Percentiles rank a stretch among this genome's conserved stretches.
phyloP scores from a whole-genome alignment of 2,888 invertebrate genomes.

The Melitaea athalia region DNA sequence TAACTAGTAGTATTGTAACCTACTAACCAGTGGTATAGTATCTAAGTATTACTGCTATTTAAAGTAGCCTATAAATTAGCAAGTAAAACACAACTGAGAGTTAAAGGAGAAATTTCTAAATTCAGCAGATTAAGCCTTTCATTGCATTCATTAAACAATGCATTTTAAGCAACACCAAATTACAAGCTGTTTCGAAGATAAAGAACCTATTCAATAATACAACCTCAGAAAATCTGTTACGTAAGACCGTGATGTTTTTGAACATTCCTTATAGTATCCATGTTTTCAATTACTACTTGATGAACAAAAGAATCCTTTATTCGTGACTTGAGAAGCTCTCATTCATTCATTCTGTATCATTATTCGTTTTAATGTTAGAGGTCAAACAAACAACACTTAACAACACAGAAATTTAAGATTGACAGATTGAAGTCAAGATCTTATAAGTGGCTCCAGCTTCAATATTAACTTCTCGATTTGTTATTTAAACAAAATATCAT shows the following conservation, averaged over 20 bases:
- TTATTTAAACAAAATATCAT: background rate
- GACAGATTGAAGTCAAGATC: conserved; percentile 1
- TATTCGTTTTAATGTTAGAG: conserved; percentile 3
- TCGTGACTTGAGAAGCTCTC: background rate
- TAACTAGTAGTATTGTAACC: no score
- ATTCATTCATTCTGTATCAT: conserved; percentile 4
- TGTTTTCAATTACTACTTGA: conserved; percentile 2
- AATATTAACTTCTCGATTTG: background rate
- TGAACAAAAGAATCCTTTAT: conserved; percentile 1
- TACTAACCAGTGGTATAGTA: no score
- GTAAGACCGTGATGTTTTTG: background rate
- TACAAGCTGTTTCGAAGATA: background rate
- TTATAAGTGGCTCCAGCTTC: background rate
- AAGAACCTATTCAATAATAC: background rate
- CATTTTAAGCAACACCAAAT: no score
- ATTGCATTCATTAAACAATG: no score
- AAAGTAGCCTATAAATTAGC: no score
- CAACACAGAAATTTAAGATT: background rate
- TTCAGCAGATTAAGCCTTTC: no score
- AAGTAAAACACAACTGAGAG: no score
- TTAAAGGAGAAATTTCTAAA: no score
- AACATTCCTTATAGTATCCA: background rate
- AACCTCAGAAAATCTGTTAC: background rate
- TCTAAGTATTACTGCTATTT: no score
- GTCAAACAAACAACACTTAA: conserved; percentile 4